phyloP scores from a whole-genome alignment of 2,113 vertebrate species.

The Corynorhinus townsendii region DNA sequence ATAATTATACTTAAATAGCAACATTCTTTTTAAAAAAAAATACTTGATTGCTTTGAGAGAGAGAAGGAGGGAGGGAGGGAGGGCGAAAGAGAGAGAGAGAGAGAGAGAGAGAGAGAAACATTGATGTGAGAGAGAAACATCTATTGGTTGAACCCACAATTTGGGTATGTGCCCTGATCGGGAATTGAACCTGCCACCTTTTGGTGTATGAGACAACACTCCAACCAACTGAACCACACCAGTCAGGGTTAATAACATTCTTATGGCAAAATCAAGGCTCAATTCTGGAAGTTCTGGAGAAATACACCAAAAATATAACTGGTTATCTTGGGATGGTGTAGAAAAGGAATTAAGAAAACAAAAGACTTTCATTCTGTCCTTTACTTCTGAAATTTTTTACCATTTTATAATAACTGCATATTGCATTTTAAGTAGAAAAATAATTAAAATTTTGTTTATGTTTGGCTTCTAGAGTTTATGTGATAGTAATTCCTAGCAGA shows the following conservation, averaged over 20 bases:
- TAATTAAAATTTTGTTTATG: neutral
- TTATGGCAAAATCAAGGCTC: conserved; percentile 23
- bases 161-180: neutral
- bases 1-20: neutral
- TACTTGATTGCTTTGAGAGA: neutral
- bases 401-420: neutral
- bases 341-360: neutral
- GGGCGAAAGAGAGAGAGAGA: no score
- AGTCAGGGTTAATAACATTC: neutral
- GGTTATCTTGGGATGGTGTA: neutral
- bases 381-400: neutral
- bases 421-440: conserved; percentile 12
- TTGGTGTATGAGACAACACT: neutral
- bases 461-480: neutral
- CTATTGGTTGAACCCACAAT: neutral
- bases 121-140: neutral
- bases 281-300: neutral
- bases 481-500: neutral
- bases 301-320: neutral
- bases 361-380: neutral
- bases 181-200: neutral
- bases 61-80: no score
- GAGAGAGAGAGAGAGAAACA: no score
- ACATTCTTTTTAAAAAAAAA: neutral
- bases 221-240: neutral